These are phyloP conservation scores for Patiria miniata DNA, from an alignment of 35 echinoderm and acorn worm genomes.

Conservation along the genomic window DNA sequence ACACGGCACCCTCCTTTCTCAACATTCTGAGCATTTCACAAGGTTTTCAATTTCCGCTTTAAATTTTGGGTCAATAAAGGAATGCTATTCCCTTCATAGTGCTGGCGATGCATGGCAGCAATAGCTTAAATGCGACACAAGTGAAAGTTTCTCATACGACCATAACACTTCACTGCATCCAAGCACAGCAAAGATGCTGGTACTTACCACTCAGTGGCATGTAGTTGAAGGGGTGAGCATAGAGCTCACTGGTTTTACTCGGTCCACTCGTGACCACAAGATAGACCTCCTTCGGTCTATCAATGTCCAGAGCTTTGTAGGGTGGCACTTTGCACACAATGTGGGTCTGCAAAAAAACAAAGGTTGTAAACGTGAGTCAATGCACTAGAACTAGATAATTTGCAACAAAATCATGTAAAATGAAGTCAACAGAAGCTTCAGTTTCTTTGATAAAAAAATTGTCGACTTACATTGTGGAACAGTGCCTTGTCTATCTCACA, in stretches of 20 bases:
- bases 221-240: conserved; percentile 90
- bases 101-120: background rate
- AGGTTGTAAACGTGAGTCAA: background rate
- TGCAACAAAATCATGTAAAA: background rate
- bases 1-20: no score
- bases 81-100: background rate
- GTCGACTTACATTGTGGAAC: conserved; percentile 87
- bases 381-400: background rate
- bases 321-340: conserved; percentile 91
- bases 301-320: conserved; percentile 59
- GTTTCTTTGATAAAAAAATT: background rate
- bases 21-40: no score
- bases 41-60: no score
- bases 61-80: background rate
- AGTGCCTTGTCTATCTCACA: conserved; percentile 90
- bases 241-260: conserved; percentile 86
- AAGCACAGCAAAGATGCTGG: conserved; percentile 46
- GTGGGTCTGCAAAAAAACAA: conserved; percentile 78
- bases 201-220: conserved; percentile 83
- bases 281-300: conserved; percentile 59
- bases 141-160: conserved; percentile 23
- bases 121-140: background rate
- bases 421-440: background rate
- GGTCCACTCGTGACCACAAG: conserved; percentile 78
- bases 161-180: conserved; percentile 11